A percentile compares a stretch with the other conserved stretches of the same genome.
These are phyloP conservation scores for Phengaris alcon DNA, from an alignment of 2,888 invertebrate species.

Conservation along the genomic window DNA sequence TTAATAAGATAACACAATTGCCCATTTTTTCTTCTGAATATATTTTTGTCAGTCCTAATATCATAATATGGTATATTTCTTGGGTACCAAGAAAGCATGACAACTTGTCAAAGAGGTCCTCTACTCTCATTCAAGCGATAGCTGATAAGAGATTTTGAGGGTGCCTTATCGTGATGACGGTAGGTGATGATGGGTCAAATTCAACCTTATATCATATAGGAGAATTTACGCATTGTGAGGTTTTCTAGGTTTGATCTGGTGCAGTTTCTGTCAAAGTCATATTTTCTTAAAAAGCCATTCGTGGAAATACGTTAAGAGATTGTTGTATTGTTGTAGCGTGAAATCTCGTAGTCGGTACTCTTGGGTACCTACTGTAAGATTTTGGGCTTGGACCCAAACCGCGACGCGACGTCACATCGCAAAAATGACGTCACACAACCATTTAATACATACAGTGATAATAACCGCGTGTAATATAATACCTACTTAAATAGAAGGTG, in stretches of 20 bases:
- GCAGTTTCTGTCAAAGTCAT: conserved; percentile 8
- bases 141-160: conserved; percentile 25
- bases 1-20: no score
- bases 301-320: background rate
- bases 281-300: background rate
- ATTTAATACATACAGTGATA: no score
- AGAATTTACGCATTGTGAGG: conserved; percentile 3
- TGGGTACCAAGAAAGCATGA: conserved; percentile 3
- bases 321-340: background rate
- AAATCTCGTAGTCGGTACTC: background rate
- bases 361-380: no score
- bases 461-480: no score
- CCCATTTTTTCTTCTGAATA: no score
- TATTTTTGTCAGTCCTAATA: background rate
- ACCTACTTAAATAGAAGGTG: no score
- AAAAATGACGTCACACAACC: no score
- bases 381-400: no score
- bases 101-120: conserved; percentile 6
- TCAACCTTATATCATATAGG: background rate
- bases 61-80: no score
- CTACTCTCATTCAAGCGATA: background rate
- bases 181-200: background rate
- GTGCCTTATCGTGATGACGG: background rate
- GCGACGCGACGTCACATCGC: no score
- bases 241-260: background rate